Percentiles rank a stretch among this genome's conserved stretches.
These are phyloP conservation scores for Myopa testacea DNA, from an alignment of 2,888 invertebrate species.

Conservation along the genomic window DNA sequence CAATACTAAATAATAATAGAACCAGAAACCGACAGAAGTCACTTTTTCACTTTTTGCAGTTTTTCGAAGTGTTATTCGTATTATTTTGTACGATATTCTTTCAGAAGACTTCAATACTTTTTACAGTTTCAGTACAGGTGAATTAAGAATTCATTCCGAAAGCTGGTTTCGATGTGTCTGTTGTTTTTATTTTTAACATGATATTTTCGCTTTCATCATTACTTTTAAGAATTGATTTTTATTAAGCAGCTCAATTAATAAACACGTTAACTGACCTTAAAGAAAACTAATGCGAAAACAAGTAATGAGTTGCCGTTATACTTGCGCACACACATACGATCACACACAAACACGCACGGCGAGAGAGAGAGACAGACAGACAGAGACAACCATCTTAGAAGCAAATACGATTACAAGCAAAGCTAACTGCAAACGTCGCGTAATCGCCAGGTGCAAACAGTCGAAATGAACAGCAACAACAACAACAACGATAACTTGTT, in stretches of 20 bases:
- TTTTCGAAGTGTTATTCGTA: background rate
- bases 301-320: constrained; percentile 24
- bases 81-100: constrained; percentile 7
- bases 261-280: constrained; percentile 29
- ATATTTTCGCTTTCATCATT: constrained; percentile 23
- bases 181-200: constrained; percentile 20
- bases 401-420: background rate
- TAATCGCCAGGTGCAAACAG: too few species aligned
- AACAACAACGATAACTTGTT: background rate
- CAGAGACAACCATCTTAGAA: background rate
- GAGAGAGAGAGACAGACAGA: too few species aligned
- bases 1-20: too few species aligned
- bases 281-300: constrained; percentile 10
- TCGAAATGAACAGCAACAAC: constrained; percentile 1
- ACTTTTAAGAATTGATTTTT: constrained; percentile 23
- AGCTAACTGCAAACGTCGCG: background rate
- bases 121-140: background rate
- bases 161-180: background rate
- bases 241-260: background rate
- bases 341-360: constrained; percentile 3
- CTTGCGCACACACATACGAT: constrained; percentile 12
- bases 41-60: too few species aligned
- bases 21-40: too few species aligned
- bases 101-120: background rate
- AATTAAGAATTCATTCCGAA: background rate